Conservation (phyloP, 2,113 vertebrate species). For the Trematocara stigmaticum region DNA sequence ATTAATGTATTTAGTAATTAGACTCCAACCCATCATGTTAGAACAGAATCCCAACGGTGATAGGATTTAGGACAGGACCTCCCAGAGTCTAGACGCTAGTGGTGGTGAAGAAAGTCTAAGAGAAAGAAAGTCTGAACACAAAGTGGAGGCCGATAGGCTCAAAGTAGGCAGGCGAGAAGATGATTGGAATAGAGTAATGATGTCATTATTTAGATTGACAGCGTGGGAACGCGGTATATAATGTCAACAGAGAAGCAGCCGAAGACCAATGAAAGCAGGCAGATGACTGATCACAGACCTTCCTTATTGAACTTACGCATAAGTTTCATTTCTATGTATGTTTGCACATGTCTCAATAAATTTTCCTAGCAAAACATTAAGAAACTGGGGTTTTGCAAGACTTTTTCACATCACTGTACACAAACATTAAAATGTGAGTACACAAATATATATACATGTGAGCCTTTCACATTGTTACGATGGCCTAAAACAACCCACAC, state of each 20-base stretch:
- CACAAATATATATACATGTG: fast-evolving
- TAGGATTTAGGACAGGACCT: neutral
- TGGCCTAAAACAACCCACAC: neutral
- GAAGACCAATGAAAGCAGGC: neutral
- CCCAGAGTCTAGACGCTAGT: neutral
- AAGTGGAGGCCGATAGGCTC: neutral
- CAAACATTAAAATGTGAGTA: neutral
- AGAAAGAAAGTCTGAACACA: neutral
- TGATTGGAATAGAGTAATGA: neutral
- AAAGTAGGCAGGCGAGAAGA: neutral
- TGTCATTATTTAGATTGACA: neutral
- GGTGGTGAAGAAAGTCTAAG: neutral
- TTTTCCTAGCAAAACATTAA: fast-evolving
- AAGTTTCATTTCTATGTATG: neutral
- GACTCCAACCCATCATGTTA: neutral
- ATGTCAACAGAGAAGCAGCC: neutral
- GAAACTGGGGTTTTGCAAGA: neutral
- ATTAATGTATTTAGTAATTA: neutral
- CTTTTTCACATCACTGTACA: neutral
- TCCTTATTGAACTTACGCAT: neutral
- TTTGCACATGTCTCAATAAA: neutral
- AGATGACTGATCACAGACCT: neutral
- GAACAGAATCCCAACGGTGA: neutral
- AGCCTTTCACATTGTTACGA: neutral
- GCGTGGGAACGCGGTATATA: neutral